A percentile compares a stretch with the other conserved stretches of the same genome.
Evolutionary conservation across 2,888 invertebrate genomes (phyloP).

Genomic region (Drosophila borealis): DNA sequence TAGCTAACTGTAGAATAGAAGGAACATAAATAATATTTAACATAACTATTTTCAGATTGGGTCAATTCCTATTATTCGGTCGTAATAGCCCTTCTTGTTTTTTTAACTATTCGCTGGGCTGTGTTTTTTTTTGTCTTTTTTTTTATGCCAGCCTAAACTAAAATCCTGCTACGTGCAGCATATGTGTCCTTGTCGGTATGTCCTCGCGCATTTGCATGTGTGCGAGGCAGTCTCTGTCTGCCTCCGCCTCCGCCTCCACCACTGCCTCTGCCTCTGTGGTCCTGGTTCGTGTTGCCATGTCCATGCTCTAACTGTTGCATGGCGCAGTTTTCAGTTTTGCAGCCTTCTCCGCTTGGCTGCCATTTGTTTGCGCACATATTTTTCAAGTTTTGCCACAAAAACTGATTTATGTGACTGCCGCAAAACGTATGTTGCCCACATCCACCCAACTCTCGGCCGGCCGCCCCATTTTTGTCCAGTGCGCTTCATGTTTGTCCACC

Average conservation of each 20-base stretch:
- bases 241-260: constrained; percentile 10
- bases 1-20: too few relatives aligned
- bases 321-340: constrained; percentile 50
- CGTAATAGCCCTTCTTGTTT: neutral
- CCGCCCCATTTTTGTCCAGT: constrained; percentile 35
- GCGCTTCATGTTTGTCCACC: constrained; percentile 63
- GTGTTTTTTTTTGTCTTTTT: constrained; percentile 1
- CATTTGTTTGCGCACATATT: constrained; percentile 79
- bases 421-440: constrained; percentile 56
- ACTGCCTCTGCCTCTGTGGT: constrained; percentile 15
- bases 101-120: neutral
- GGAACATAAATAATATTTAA: too few relatives aligned
- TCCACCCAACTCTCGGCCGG: constrained; percentile 4
- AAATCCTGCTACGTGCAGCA: constrained; percentile 64
- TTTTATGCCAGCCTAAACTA: constrained; percentile 52
- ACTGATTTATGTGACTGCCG: constrained; percentile 74
- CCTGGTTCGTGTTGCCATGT: constrained; percentile 25
- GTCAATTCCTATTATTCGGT: neutral
- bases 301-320: constrained; percentile 72
- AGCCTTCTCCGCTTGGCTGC: constrained; percentile 48
- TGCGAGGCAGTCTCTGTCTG: constrained; percentile 8
- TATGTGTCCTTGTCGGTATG: constrained; percentile 57
- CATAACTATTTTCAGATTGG: neutral
- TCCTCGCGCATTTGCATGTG: constrained; percentile 64
- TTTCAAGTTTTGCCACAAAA: constrained; percentile 80